Conservation (phyloP, 2,113 vertebrate species). For the Syrrhaptes paradoxus region DNA sequence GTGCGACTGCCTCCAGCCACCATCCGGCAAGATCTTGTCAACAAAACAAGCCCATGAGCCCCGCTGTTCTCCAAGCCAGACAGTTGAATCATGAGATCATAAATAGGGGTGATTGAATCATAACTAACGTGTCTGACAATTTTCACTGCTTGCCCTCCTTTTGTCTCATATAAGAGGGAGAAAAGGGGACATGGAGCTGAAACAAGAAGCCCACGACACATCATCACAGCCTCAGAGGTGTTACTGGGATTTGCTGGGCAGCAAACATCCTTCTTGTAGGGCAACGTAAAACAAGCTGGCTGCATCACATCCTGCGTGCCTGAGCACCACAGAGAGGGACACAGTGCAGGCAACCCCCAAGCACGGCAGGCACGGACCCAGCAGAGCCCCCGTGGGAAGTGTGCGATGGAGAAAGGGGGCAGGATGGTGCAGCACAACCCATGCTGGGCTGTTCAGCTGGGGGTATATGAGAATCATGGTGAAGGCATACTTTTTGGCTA, state of each 20-base stretch:
- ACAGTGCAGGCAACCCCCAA: rapidly evolving
- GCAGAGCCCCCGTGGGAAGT: not conserved
- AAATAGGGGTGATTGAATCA: not conserved
- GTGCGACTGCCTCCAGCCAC: not conserved
- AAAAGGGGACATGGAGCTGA: not conserved
- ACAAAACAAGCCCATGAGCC: not conserved
- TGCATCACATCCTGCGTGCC: rapidly evolving
- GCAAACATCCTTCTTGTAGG: rapidly evolving
- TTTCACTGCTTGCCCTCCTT: not conserved
- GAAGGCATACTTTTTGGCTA: not conserved
- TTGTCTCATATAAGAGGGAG: rapidly evolving
- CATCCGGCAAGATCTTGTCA: not conserved
- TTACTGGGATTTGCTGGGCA: not conserved
- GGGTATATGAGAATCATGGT: not conserved
- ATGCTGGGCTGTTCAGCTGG: not conserved
- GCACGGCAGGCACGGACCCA: not conserved
- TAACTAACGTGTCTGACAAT: not conserved
- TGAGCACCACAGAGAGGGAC: rapidly evolving
- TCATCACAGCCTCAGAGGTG: not conserved
- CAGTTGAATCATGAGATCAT: not conserved
- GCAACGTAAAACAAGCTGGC: not conserved
- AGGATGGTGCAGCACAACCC: not conserved
- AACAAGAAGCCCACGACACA: rapidly evolving
- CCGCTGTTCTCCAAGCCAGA: not conserved
- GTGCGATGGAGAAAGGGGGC: rapidly evolving